These are phyloP conservation scores for Lottia scabra DNA, from an alignment of 2,888 invertebrate genomes.

Conservation along the genomic window DNA sequence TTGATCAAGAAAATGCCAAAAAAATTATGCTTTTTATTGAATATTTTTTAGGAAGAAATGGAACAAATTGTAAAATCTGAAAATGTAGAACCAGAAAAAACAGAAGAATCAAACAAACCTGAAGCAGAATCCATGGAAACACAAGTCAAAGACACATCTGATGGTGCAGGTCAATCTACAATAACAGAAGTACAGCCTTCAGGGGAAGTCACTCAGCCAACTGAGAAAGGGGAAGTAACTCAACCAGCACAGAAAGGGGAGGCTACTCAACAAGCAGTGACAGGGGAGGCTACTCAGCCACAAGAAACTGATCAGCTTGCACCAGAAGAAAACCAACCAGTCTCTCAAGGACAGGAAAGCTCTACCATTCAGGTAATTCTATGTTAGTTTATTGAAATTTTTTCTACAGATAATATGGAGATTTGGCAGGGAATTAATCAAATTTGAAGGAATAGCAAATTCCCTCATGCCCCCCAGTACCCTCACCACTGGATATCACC, in stretches of 20 bases:
- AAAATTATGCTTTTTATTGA: too few relatives aligned
- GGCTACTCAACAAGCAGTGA: not conserved
- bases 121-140: not conserved
- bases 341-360: too few relatives aligned
- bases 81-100: not conserved
- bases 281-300: constrained; percentile 11
- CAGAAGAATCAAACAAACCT: not conserved
- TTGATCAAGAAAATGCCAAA: too few relatives aligned
- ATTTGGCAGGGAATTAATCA: too few relatives aligned
- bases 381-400: too few relatives aligned
- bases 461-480: too few relatives aligned
- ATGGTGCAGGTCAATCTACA: not conserved
- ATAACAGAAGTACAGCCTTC: not conserved
- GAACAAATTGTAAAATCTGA: not conserved
- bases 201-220: constrained; percentile 4
- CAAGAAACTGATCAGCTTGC: constrained; percentile 10
- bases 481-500: too few relatives aligned
- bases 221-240: not conserved
- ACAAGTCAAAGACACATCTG: not conserved
- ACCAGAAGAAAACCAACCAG: constrained; percentile 9
- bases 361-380: too few relatives aligned
- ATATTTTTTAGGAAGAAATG: too few relatives aligned
- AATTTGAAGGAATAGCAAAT: too few relatives aligned
- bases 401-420: too few relatives aligned
- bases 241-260: constrained; percentile 2